These are phyloP conservation scores for Melipona bicolor DNA, from an alignment of 2,888 invertebrate genomes.

Conservation along the genomic window DNA sequence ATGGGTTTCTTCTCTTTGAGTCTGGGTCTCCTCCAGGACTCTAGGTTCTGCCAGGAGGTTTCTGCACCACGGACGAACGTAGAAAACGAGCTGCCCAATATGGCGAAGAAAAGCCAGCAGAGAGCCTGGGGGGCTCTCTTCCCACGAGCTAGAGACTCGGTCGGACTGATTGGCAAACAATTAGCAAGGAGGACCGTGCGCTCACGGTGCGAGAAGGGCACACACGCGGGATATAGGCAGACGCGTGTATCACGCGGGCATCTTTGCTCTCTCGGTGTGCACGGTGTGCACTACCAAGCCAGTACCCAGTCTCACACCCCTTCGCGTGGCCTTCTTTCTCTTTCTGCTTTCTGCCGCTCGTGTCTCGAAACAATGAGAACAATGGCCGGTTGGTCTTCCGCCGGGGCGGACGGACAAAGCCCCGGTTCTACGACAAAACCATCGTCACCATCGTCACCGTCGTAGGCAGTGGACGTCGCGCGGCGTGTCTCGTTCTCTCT, in stretches of 20 bases:
- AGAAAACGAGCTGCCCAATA: constrained; percentile 66
- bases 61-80: background rate
- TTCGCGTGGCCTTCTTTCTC: constrained; percentile 22
- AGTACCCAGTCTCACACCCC: constrained; percentile 29
- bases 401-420: constrained; percentile 70
- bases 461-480: constrained; percentile 26
- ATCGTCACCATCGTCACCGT: constrained; percentile 62
- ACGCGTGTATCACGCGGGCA: constrained; percentile 67
- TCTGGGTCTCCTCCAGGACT: no score
- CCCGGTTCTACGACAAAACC: constrained; percentile 64
- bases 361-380: constrained; percentile 75
- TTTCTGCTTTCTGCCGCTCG: constrained; percentile 44
- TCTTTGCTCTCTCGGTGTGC: constrained; percentile 50
- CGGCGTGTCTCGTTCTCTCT: constrained; percentile 2
- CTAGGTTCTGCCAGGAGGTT: no score
- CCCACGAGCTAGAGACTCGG: constrained; percentile 66
- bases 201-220: constrained; percentile 54
- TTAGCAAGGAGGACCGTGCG: constrained; percentile 63
- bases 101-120: constrained; percentile 59
- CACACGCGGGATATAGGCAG: constrained; percentile 57
- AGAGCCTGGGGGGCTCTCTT: constrained; percentile 53
- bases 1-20: constrained; percentile 16
- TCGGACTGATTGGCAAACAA: constrained; percentile 71
- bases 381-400: constrained; percentile 73
- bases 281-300: constrained; percentile 4